Conservation (phyloP, 2,113 vertebrate species). For the Atrichornis clamosus region DNA sequence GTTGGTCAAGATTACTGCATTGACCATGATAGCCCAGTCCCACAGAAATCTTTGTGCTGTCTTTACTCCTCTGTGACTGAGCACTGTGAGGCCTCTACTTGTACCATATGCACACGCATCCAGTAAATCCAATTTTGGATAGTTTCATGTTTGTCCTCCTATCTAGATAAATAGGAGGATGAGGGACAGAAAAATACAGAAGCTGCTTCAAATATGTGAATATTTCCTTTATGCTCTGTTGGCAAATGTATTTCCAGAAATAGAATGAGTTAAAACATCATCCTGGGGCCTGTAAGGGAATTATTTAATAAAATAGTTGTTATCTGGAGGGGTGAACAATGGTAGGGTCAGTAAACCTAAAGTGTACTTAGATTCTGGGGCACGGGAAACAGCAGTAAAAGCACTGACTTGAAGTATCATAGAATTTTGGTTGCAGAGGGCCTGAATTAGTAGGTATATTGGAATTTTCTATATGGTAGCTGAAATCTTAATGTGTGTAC, state of each 20-base stretch:
- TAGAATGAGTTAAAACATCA: neutral
- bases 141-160: neutral
- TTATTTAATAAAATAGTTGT: neutral
- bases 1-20: neutral
- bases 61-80: neutral
- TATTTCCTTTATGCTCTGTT: neutral
- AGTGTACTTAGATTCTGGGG: neutral
- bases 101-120: too few species aligned
- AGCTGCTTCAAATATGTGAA: neutral
- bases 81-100: neutral
- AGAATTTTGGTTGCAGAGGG: neutral
- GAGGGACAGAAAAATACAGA: neutral
- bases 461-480: neutral
- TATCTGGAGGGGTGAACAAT: accelerated
- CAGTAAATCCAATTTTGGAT: neutral
- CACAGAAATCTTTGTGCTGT: neutral
- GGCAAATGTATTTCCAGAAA: neutral
- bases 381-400: neutral
- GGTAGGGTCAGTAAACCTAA: neutral
- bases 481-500: neutral
- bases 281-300: neutral
- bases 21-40: neutral
- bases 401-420: accelerated
- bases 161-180: neutral
- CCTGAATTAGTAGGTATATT: neutral